Evolutionary conservation across 2,113 vertebrate species (phyloP), one percentile per base, ranked within the genome.

Genomic region (Carettochelys insculpta): DNA sequence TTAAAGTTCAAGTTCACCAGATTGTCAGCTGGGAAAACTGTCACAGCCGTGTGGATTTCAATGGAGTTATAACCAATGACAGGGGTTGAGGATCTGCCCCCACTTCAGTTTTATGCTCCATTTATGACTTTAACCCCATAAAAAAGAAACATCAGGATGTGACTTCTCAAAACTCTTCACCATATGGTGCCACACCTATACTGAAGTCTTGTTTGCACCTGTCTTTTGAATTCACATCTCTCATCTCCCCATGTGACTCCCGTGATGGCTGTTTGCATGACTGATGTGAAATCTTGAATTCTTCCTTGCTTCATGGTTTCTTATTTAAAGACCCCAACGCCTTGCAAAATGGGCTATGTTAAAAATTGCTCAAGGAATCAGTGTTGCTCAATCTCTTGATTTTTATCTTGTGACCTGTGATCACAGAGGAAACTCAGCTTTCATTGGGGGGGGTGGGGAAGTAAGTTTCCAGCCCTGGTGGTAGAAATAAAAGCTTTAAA

Each of bases 371-470:
- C 38, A 16, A 2, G 0, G 48, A 27, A 8, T 24, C 38, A 73
- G 38, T 13, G 11, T 75, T 75, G 11, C 38, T 41, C 13, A 22
- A 22, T 12, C 10, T 11, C 68, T 43, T 73, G 10, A 25, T 12
- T 73, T 73, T 25, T 24, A 73, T 27, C 24, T 45, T 75, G 71
- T 25, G 24, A 75, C 11, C 7, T 25, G 27, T 77, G 22, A 61
- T 75, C 52, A 48, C 13, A 22, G 0, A 1, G 68, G 71, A 68
- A 58, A 45, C 38, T 68, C 0, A 0, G 31, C 41, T 31, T 2
- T 0, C 41, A 38, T 82, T 20, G 14, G 58, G 52, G 24, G 52
- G 22, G 4, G 14, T n/a, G 48, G 48, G 17, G 17, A 6, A 52
- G 38, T 4, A 24, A 3, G 12, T 19, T n/a, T 82, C 25, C 48